phyloP scores from a whole-genome alignment of 1,140 invertebrate species.

The Drosophila miranda region DNA sequence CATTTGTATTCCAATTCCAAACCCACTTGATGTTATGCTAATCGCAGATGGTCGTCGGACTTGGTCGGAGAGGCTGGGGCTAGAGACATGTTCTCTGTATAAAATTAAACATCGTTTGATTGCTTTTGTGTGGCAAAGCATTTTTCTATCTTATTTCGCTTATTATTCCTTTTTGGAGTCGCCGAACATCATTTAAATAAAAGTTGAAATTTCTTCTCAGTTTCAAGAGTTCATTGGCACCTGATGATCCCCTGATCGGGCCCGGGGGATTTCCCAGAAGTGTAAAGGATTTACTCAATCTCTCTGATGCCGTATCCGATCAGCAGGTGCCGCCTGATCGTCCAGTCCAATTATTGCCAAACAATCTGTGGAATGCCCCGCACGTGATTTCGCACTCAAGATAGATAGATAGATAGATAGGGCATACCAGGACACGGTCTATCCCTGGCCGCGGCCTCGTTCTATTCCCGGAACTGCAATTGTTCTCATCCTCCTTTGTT shows the following conservation, averaged over 20 bases:
- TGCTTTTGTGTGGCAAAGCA: slow-evolving; percentile 60
- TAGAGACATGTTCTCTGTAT: slow-evolving; percentile 74
- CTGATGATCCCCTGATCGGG: too few species aligned
- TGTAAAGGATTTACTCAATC: slow-evolving; percentile 49
- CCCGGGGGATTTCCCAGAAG: slow-evolving; percentile 45
- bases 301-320: slow-evolving; percentile 10
- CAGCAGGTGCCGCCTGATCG: slow-evolving; percentile 30
- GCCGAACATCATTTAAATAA: slow-evolving; percentile 58
- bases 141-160: slow-evolving; percentile 60
- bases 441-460: slow-evolving; percentile 1
- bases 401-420: slow-evolving; percentile 28
- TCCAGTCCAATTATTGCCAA: slow-evolving; percentile 49
- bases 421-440: slow-evolving; percentile 18
- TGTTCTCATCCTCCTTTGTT: slow-evolving; percentile 54
- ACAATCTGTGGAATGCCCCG: slow-evolving; percentile 5
- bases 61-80: slow-evolving; percentile 27
- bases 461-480: slow-evolving; percentile 53
- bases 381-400: slow-evolving; percentile 74
- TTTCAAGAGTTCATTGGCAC: slow-evolving; percentile 57
- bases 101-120: slow-evolving; percentile 75
- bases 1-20: slow-evolving; percentile 40
- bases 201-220: slow-evolving; percentile 53
- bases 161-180: slow-evolving; percentile 60
- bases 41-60: slow-evolving; percentile 28
- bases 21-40: slow-evolving; percentile 69